phyloP scores from a whole-genome alignment of 2,888 invertebrate genomes.

The Gymnocheta viridis region DNA sequence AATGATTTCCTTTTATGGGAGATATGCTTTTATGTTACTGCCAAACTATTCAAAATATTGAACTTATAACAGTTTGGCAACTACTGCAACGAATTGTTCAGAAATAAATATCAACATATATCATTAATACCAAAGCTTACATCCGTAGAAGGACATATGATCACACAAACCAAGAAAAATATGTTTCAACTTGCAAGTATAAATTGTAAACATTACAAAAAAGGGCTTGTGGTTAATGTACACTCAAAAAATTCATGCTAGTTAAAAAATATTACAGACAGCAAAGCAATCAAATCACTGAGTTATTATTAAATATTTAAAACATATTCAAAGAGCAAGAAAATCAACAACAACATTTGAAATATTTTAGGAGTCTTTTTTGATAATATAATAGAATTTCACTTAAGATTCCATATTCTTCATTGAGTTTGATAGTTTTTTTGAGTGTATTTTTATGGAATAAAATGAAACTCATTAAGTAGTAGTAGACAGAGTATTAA shows the following conservation, averaged over 20 bases:
- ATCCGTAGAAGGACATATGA: conserved; percentile 81
- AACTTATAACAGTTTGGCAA: conserved; percentile 46
- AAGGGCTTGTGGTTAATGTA: conserved; percentile 55
- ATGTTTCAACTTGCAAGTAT: conserved; percentile 55
- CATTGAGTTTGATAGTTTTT: neutral
- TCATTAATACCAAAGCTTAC: conserved; percentile 76
- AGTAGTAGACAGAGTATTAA: conserved; percentile 43
- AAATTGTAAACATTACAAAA: conserved; percentile 55
- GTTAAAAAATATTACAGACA: neutral
- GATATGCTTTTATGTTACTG: no score
- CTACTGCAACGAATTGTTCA: conserved; percentile 49
- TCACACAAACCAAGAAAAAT: conserved; percentile 72
- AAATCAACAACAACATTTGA: no score
- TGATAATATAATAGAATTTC: neutral
- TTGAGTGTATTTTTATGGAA: conserved; percentile 45
- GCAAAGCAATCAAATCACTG: no score
- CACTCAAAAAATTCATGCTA: conserved; percentile 36
- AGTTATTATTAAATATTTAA: no score
- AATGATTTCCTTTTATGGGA: no score
- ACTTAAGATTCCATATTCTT: neutral
- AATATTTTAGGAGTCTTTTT: no score
- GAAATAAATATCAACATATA: conserved; percentile 63
- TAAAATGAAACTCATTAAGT: conserved; percentile 58
- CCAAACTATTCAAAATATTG: neutral
- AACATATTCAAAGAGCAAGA: no score